phyloP scores from a whole-genome alignment of 2,113 vertebrate species.

The Chunga burmeisteri region DNA sequence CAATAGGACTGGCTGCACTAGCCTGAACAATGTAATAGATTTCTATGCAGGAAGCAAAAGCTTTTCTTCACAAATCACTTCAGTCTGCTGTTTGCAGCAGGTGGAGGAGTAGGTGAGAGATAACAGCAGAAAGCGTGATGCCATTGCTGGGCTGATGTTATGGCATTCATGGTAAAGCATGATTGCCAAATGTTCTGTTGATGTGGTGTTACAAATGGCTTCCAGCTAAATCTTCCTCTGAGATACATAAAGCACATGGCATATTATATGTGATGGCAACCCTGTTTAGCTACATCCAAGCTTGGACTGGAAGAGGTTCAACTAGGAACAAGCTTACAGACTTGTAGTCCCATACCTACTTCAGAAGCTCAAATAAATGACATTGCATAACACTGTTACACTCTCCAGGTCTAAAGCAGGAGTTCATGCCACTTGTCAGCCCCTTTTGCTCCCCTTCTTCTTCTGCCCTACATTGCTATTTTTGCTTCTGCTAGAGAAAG shows the following conservation, averaged over 20 bases:
- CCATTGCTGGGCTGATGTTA: neutral
- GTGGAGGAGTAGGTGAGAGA: neutral
- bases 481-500: neutral
- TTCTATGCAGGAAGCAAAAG: neutral
- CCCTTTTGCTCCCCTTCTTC: neutral
- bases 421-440: neutral
- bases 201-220: neutral
- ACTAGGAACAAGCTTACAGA: neutral
- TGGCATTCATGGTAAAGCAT: neutral
- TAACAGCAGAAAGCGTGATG: neutral
- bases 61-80: neutral
- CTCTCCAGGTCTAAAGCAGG: neutral
- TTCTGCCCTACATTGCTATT: neutral
- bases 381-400: neutral
- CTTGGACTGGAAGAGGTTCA: neutral
- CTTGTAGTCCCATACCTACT: neutral
- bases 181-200: neutral
- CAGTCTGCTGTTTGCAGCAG: neutral
- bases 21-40: neutral
- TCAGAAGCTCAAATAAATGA: neutral
- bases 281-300: neutral
- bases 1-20: neutral
- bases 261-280: neutral
- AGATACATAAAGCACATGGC: neutral
- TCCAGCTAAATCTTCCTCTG: neutral